Evolutionary conservation across 2,113 vertebrate species (phyloP), one percentile per base, ranked within the genome.

Genomic region (Halcyon malimbica): DNA sequence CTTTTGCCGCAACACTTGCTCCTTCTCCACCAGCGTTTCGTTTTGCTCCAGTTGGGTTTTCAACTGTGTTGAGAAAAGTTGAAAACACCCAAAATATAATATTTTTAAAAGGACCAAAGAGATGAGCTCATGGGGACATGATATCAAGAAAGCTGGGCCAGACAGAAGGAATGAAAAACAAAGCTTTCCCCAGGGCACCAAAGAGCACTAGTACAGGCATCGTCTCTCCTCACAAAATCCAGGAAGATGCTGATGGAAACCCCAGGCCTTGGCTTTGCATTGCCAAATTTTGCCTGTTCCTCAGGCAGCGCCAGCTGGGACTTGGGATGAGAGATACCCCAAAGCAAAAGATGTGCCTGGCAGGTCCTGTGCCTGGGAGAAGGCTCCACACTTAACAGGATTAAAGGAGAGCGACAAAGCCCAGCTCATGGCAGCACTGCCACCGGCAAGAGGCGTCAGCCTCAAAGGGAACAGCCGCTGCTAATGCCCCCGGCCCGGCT

Each of bases 11-110:
- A 96, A 97, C 9, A 42, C 84, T 62, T 97, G 98, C 96, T 99
- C 99, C 7, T 87, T 96, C 16, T 98, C 98, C 48, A 98, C 97
- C 73, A 98, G 94, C 6, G 80, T 96, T 76, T 98, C 94, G 0
- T 97, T 98, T 95, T 94, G 97, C 84, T 97, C 98, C 95, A 99
- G 97, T 97, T 99, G 96, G 1, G 73, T 96, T 86, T 98, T 98
- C 68, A 99, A 91, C 99, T 99, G 96, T 20, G 14, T 41, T 51
- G 51, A 81, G 68, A 94, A 90, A 46, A 89, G 19, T 28, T 13
- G 8, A 71, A 85, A 84, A 57, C 16, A 29, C 3, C 6, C 63
- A 83, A 25, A 78, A 83, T 13, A 77, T 5, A 31, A 35, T n/a
- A 31, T 44, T 11, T 5, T 16, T 3, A 39, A 57, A 44, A 33